Percentiles rank a stretch among this genome's conserved stretches.
Evolutionary conservation across 2,888 invertebrate species (phyloP).

Genomic region (Xestia c-nigrum): DNA sequence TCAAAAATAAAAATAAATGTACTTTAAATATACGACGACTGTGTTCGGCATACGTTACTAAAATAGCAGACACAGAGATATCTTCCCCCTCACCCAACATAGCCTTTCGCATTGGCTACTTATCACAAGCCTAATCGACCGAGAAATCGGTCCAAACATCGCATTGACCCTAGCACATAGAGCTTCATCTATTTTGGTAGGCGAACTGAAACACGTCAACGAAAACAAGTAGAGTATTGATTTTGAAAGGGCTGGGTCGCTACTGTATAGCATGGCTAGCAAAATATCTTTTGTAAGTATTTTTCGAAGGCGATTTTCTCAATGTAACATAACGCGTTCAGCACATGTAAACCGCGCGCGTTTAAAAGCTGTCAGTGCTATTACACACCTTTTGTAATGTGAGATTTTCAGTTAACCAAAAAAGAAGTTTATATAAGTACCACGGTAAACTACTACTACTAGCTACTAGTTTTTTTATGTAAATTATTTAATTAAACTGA

Average conservation of each 20-base stretch:
- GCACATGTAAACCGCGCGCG: background rate
- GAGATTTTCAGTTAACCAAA: background rate
- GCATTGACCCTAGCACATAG: slow-evolving; percentile 21
- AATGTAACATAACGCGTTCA: background rate
- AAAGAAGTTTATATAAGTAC: too few species aligned
- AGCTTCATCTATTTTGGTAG: slow-evolving; percentile 30
- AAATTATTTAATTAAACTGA: too few species aligned
- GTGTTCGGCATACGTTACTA: slow-evolving; percentile 17
- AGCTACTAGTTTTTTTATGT: too few species aligned
- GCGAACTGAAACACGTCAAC: slow-evolving; percentile 42
- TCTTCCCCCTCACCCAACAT: slow-evolving; percentile 32
- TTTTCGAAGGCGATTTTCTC: background rate
- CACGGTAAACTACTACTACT: too few species aligned
- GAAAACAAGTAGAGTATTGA: slow-evolving; percentile 49
- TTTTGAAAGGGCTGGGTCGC: slow-evolving; percentile 39
- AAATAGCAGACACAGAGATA: slow-evolving; percentile 25
- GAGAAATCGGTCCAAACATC: slow-evolving; percentile 64
- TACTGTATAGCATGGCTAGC: background rate
- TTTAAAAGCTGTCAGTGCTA: background rate
- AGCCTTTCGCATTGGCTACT: slow-evolving; percentile 68
- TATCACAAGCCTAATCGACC: slow-evolving; percentile 77
- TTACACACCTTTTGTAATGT: background rate
- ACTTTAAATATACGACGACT: background rate
- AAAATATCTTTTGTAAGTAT: background rate
- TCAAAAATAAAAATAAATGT: background rate